phyloP scores from a whole-genome alignment of 2,888 invertebrate genomes.

The Schrankia costaestrigalis region DNA sequence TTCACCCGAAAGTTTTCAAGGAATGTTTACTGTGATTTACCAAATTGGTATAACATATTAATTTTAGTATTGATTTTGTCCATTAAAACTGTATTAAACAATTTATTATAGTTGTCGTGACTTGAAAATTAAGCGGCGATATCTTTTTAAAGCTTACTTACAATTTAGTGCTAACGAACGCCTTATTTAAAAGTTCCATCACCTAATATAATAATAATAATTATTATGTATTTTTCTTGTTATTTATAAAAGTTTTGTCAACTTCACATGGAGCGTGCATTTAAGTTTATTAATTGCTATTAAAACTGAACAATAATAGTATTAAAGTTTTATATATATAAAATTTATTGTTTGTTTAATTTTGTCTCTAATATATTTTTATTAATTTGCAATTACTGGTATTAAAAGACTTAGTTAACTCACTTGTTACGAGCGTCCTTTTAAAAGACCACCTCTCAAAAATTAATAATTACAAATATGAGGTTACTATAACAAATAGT shows the following conservation, averaged over 20 bases:
- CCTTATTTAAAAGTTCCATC: constrained; percentile 44
- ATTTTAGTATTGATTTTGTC: constrained; percentile 21
- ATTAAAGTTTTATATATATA: constrained; percentile 59
- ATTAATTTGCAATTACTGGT: neutral
- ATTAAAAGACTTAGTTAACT: neutral
- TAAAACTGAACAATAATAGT: constrained; percentile 67
- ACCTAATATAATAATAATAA: constrained; percentile 35
- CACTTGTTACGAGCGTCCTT: too few species aligned
- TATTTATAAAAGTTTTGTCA: constrained; percentile 37
- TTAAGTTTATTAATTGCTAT: constrained; percentile 45
- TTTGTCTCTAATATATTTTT: constrained; percentile 14
- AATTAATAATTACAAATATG: too few species aligned
- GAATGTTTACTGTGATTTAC: too few species aligned
- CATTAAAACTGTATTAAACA: constrained; percentile 32
- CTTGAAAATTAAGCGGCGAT: constrained; percentile 12
- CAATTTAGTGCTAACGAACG: constrained; percentile 50
- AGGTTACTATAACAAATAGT: too few species aligned
- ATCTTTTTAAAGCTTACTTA: constrained; percentile 39
- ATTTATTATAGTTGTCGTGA: constrained; percentile 23
- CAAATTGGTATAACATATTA: too few species aligned
- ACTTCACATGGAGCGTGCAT: constrained; percentile 45
- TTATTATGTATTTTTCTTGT: constrained; percentile 31
- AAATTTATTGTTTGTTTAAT: constrained; percentile 35
- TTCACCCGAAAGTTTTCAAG: too few species aligned
- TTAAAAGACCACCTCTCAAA: too few species aligned